A percentile compares a stretch with the other conserved stretches of the same genome.
Conservation (phyloP, 2,113 vertebrate genomes). For the Nicator chloris region DNA sequence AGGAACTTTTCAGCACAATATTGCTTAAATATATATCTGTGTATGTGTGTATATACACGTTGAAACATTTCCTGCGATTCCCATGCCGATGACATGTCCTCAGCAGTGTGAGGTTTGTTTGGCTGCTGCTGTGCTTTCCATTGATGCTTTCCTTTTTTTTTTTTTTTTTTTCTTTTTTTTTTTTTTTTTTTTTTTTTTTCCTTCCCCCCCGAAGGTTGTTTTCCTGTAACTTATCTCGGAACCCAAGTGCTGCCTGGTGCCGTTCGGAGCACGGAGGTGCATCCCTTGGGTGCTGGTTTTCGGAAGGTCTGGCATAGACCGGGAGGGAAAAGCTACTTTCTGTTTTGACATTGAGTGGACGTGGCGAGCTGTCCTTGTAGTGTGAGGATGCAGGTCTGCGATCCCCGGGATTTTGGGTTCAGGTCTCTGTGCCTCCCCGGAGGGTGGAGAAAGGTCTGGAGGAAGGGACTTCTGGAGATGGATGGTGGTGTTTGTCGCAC, state of each 20-base stretch:
- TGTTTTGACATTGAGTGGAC: not conserved
- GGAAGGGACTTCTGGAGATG: not conserved
- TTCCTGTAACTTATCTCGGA: not conserved
- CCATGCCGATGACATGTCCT: not conserved
- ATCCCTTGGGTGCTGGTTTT: slow-evolving; percentile 10
- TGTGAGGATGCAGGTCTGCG: not conserved
- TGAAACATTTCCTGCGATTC: not conserved
- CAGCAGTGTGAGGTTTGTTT: not conserved
- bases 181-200: too few relatives aligned
- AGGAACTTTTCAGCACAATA: not conserved
- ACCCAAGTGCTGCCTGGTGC: not conserved
- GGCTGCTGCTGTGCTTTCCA: not conserved
- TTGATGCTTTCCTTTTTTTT: not conserved
- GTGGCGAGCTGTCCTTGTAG: not conserved
- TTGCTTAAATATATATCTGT: not conserved
- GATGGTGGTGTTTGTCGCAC: not conserved
- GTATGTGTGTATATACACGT: not conserved
- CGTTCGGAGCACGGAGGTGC: not conserved
- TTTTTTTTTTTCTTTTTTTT: too few relatives aligned
- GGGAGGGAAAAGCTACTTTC: not conserved
- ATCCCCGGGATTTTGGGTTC: not conserved
- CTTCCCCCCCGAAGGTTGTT: not conserved
- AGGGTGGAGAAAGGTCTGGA: not conserved
- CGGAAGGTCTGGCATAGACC: not conserved
- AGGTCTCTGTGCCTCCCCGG: not conserved